phyloP scores from a whole-genome alignment of 2,888 invertebrate genomes.

The Nesidiocoris tenuis region DNA sequence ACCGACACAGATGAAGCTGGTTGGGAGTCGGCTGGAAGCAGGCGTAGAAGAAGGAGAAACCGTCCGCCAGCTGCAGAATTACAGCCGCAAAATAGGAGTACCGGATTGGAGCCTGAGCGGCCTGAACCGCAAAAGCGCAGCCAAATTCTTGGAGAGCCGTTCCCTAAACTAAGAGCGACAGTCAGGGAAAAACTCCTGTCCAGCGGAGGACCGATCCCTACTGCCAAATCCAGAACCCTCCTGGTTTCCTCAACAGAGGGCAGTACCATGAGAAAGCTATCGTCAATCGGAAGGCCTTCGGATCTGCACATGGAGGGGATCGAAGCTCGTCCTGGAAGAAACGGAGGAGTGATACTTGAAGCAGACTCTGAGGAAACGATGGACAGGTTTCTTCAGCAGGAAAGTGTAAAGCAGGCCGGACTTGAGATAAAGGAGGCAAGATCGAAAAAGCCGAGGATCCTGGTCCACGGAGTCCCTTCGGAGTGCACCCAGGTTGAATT shows the following conservation, averaged over 20 bases:
- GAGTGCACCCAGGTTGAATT: neutral
- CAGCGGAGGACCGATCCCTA: no score
- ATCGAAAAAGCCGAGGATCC: neutral
- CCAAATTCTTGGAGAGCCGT: no score
- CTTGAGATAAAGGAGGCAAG: neutral
- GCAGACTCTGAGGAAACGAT: no score
- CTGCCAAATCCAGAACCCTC: neutral
- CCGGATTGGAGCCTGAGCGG: no score
- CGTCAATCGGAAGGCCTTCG: no score
- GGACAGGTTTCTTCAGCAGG: neutral
- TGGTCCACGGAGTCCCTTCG: neutral
- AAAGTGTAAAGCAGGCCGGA: neutral
- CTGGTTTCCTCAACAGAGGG: neutral
- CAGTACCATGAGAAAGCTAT: no score
- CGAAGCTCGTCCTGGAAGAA: neutral
- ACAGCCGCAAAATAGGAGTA: neutral
- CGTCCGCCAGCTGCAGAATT: neutral
- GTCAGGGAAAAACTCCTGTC: no score
- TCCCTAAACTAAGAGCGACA: no score
- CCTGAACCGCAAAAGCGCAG: no score
- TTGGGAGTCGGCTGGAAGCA: neutral
- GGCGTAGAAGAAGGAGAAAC: neutral
- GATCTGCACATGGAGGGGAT: neutral
- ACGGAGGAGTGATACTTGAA: neutral
- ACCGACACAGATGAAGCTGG: constrained; percentile 5